Evolutionary conservation across 2,113 vertebrate genomes (phyloP), one percentile per base, ranked within the genome.

Genomic region (Notiomystis cincta): DNA sequence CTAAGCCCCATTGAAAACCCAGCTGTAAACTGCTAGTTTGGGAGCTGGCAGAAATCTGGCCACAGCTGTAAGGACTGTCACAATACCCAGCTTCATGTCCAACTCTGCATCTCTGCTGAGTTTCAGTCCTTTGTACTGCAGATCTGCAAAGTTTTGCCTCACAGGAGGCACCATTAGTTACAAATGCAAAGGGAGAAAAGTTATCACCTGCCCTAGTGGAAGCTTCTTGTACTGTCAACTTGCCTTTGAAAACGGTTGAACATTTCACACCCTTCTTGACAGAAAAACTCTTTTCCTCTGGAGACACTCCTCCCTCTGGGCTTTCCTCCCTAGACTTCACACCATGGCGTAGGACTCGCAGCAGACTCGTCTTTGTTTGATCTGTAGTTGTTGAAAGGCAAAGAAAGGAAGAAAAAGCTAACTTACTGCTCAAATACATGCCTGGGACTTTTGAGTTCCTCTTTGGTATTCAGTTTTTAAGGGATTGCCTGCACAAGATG

Each of bases 321-420:
- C 56, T 79, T 79, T 83, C 62, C 71, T 94, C 93, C 66, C 66
- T 70, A 42, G 89, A 45, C 71, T 92, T 96, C 62, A 72, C 53
- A 38, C 42, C 54, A 20, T 64, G 82, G 44, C 76, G 95, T 70
- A 93, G 91, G 40, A 95, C 97, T 84, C 96, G 94, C 48, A 98
- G 97, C 64, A 98, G 92, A 76, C 98, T 98, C 3, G 97, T 97
- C 84, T 89, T 98, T 61, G 97, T 98, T 75, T 98, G 97, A 66
- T 97, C 98, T 99, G 92, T 48, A 79, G 86, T 50, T 71, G n/a
- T 86, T 70, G 17, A 96, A 73, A 89, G 40, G 44, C 30, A 92
- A 61, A 47, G 24, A 85, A 70, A 82, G 25, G 33, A 78, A 86
- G 25, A 80, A 78, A 86, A 23, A 80, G 16, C 14, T 66, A 65